Base-by-base conservation (phyloP, 2,113 vertebrate species). In the Ameiurus melas region DNA sequence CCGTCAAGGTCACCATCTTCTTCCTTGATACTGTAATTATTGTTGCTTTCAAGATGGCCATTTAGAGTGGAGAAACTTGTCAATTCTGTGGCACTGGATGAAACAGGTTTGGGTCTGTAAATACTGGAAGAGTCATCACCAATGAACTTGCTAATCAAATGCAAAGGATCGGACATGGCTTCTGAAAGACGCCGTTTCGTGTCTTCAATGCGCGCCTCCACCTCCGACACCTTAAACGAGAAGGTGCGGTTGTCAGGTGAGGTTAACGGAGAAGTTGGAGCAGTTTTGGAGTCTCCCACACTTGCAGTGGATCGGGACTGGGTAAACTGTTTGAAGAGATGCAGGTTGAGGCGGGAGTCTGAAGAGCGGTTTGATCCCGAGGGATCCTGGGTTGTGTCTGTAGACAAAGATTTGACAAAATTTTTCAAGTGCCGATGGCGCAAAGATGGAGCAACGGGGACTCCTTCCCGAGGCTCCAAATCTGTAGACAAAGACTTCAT, bases 81-180 rank as follows among this genome's bases (percentile, higher is more conserved):
- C 86, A 99, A 97, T 92, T 99, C 98, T 27, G 97, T 97, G 86
- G 97, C 97, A 93, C 98, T 99, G 91, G 98, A 97, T 89, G 98
- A 99, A 93, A 99, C 96, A 77, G 96, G 97, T 94, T 97, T 98
- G 92, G 96, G 94, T 70, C 97, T 96, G 94, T 96, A 96, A 92
- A 92, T 94, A 36, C 97, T 94, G 47, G 96, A 95, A 1, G 95
- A 84, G 0, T 99, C 98, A 27, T 99, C 98, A 13, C 98, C 97
- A 89, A 99, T 99, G 80, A 99, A 97, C 94, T 99, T 99, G 92
- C 97, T 99, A 86, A 99, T 96, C 91, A 99, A 97, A 94, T 98
- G 98, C 91, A 99, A 94, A 90, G 98, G 98, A 90, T 99, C 98
- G 3, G 96, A 98, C 90, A 99, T 99, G 14, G 98, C 98, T 94